These are phyloP conservation scores for Tangara arthus DNA, from an alignment of 2,797 vertebrate species.

Conservation along the genomic window DNA sequence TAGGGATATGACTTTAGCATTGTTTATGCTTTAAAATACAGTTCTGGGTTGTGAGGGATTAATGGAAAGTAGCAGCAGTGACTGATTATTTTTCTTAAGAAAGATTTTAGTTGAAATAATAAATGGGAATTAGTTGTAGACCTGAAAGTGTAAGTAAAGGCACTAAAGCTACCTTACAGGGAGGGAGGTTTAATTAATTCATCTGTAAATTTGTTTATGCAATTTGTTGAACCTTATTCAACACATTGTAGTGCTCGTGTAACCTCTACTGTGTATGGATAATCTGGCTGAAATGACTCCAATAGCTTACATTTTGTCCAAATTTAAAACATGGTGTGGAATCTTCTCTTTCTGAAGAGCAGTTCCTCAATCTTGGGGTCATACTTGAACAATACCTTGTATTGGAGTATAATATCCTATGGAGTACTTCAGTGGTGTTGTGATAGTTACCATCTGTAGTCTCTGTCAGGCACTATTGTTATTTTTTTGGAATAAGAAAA, in stretches of 20 bases:
- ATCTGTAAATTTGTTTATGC: background rate
- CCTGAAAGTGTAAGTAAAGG: background rate
- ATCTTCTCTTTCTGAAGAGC: background rate
- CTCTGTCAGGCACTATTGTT: background rate
- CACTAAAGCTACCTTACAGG: background rate
- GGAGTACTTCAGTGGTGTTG: fast-evolving
- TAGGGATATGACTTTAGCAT: background rate
- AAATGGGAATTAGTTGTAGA: background rate
- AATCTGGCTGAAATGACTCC: background rate
- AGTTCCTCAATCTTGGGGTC: background rate
- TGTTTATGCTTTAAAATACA: background rate
- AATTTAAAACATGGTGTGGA: background rate
- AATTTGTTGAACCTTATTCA: background rate
- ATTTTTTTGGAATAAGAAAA: background rate
- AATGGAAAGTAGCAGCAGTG: background rate
- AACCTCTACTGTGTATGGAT: background rate
- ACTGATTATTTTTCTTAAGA: background rate
- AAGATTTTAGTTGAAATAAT: background rate
- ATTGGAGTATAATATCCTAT: too few species aligned
- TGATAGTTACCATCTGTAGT: background rate
- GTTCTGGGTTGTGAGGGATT: background rate
- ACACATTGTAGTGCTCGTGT: fast-evolving
- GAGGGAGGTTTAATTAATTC: background rate
- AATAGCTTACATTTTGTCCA: background rate
- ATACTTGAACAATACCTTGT: background rate